Evolutionary conservation across 2,113 vertebrate genomes (phyloP).

Genomic region (Centropus bengalensis): DNA sequence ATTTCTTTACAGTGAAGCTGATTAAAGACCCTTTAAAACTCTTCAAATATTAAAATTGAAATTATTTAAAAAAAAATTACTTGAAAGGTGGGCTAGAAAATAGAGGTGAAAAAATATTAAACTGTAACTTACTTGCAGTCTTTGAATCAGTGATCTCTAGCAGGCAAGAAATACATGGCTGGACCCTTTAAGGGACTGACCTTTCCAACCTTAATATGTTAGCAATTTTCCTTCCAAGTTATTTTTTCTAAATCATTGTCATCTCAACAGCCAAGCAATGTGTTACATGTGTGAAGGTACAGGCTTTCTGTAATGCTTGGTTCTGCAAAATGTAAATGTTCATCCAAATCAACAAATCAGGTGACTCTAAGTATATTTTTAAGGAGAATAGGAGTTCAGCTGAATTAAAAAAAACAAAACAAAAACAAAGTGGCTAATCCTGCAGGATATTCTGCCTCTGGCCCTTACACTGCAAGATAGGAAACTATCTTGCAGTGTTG

Average conservation of each 20-base stretch:
- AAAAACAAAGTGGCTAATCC: background rate
- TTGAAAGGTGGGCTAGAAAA: background rate
- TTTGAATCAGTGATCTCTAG: background rate
- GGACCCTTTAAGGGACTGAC: background rate
- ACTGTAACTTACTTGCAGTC: background rate
- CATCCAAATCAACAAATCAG: background rate
- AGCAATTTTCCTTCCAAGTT: background rate
- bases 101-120: background rate
- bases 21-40: background rate
- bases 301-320: background rate
- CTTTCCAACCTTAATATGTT: background rate
- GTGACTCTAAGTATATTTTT: background rate
- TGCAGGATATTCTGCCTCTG: background rate
- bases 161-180: background rate
- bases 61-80: background rate
- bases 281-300: background rate
- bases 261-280: background rate
- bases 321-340: background rate
- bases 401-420: background rate
- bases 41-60: background rate
- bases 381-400: background rate
- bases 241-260: background rate
- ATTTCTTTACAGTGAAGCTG: background rate
- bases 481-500: background rate
- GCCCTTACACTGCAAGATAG: background rate